Base-by-base conservation (phyloP, 2,888 invertebrate genomes). In the Gymnocheta viridis region DNA sequence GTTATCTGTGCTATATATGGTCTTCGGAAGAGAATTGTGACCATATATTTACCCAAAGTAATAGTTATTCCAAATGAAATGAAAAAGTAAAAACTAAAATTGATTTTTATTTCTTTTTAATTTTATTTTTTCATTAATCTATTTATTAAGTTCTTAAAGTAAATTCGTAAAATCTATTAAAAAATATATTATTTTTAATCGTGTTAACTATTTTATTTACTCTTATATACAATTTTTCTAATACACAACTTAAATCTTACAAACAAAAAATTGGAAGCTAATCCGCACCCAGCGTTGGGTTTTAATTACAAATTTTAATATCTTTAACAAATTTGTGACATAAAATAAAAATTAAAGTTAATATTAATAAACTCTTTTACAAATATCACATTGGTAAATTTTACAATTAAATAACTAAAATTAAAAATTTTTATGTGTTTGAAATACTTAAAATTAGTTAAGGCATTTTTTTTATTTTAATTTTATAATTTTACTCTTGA, bases 301-400 rank as follows among this genome's bases (percentile, higher is more conserved):
- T n/a, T n/a, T 4, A 2, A 49, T n/a, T 56, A 17, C 0, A 27
- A 24, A 56, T 24, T 12, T 35, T 35, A 35, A 56, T 41, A 27
- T 44, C 35, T 35, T 35, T 17, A 35, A 27, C 24, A 67, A 72
- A 58, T 69, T 7, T 41, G 44, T 64, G 38, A 72, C 66, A 72
- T 69, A 60, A n/a, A 60, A 12, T 17, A 56, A 12, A 19, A 5
- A 49, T 51, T 69, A 49, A 29, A 38, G 27, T 6, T 64, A 32
- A 51, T 17, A 54, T 24, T 29, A 78, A 62, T 79, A 79, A n/a
- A n/a, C n/a, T n/a, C n/a, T 70, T 64, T 79, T 64, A 73, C 17
- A 79, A 79, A 70, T 79, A 74, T 82, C 82, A 79, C 79, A 82
- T 70, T 64, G 79, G 69, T 70, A 58, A 64, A 49, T 70, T 24